A percentile compares a stretch with the other conserved stretches of the same genome.
phyloP scores from a whole-genome alignment of 92 coral and sea anemone species.

The Anthopleura xanthogrammica region DNA sequence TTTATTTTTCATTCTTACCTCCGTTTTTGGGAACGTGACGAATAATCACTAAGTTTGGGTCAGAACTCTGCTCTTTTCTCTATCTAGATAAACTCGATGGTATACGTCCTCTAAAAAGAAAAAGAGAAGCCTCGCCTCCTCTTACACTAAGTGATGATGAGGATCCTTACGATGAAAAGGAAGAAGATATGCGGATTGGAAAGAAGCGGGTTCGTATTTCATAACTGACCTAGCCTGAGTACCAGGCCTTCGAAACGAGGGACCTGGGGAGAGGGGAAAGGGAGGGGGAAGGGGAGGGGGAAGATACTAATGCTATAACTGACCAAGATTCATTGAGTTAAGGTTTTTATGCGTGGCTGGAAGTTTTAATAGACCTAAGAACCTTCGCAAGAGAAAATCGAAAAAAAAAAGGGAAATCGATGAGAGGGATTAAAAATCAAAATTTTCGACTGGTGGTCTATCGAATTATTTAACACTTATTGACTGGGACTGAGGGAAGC shows the following conservation, averaged over 20 bases:
- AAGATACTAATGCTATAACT: too few species aligned
- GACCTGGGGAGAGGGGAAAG: not conserved
- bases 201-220: conserved; percentile 80
- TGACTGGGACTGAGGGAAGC: too few species aligned
- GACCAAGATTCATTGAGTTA: too few species aligned
- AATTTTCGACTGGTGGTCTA: too few species aligned
- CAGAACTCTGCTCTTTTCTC: not conserved
- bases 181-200: conserved; percentile 99
- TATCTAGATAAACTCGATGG: conserved; percentile 93
- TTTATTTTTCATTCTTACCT: too few species aligned
- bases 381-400: not conserved
- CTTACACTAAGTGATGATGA: conserved; percentile 72
- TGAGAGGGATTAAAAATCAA: too few species aligned
- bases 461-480: too few species aligned
- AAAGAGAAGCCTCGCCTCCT: conserved; percentile 75
- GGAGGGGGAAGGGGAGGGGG: too few species aligned
- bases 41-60: not conserved
- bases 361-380: not conserved
- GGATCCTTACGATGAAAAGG: conserved; percentile 98
- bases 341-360: not conserved
- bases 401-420: not conserved
- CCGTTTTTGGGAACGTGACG: not conserved
- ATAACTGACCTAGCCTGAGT: not conserved
- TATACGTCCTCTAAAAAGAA: conserved; percentile 72
- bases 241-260: not conserved